These are phyloP conservation scores for Nasonovia ribisnigri DNA, from an alignment of 2,888 invertebrate genomes.

Conservation along the genomic window DNA sequence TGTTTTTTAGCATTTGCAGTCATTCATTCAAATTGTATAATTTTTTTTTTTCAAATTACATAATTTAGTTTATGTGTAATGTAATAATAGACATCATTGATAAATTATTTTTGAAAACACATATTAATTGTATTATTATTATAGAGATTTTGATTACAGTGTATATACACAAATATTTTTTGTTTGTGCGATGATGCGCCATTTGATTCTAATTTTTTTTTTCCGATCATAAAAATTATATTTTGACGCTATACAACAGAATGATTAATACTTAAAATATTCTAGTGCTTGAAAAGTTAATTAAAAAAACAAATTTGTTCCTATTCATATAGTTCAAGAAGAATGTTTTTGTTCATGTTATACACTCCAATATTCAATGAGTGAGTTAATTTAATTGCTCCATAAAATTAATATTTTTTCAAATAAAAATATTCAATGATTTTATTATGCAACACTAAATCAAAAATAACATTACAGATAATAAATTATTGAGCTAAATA, in stretches of 20 bases:
- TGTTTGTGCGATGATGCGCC: neutral
- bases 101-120: conserved; percentile 11
- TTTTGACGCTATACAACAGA: neutral
- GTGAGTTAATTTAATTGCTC: neutral
- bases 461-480: neutral
- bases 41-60: neutral
- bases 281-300: neutral
- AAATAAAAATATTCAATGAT: neutral
- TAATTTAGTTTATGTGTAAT: neutral
- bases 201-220: neutral
- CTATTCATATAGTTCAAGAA: neutral
- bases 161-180: neutral
- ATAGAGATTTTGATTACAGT: neutral
- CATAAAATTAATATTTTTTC: neutral
- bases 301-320: neutral
- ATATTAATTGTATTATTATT: neutral
- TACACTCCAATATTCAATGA: neutral
- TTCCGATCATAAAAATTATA: neutral
- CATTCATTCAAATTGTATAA: neutral
- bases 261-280: neutral
- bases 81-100: neutral
- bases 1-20: neutral
- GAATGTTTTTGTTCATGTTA: neutral
- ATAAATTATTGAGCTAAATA: neutral
- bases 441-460: neutral